Evolutionary conservation across 2,113 vertebrate species (phyloP), one percentile per base, ranked within the genome.

Genomic region (Bos javanicus): DNA sequence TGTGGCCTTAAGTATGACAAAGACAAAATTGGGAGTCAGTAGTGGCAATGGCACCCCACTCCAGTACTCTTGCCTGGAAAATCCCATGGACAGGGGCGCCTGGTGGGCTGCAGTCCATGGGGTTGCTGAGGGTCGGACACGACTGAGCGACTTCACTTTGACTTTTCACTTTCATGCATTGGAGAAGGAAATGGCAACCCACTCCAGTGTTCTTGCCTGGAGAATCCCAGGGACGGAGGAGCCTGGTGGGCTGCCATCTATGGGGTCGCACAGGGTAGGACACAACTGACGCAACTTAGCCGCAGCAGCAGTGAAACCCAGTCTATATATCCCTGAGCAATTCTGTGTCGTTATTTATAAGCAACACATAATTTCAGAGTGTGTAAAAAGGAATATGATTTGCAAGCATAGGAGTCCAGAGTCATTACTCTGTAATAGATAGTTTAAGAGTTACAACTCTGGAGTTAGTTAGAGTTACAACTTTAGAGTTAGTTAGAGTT

Each of bases 391-490:
- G 36, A 74, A 48, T 39, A 30, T 90, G 81, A 85, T 93, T 94
- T 93, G 26, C 13, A 91, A 83, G 30, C 81, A 52, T 7, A 64
- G 50, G 33, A 91, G 56, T 23, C 25, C 39, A 81, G 74, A 95
- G 57, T 88, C 56, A 76, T 90, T 90, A 92, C 62, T 91, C 39
- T 92, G 39, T 56, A 86, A 17, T 90, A 39, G 36, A 94, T 98
- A 39, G 36, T 95, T 98, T 96, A 92, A 97, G 67, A 71, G n/a
- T 71, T 39, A 71, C 10, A 71, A 36, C 19, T 36, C 64, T 71
- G 36, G n/a, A 71, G 64, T 71, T 8, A 33, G 62, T 64, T 71
- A 71, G 64, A n/a, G 64, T 67, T 67, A 67, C 62, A 64, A n/a
- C 64, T 67, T 21, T 36, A 71, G n/a, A 67, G 64, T 71, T 71